phyloP scores from a whole-genome alignment of 1,140 invertebrate genomes.

The Micrasema minimum region DNA sequence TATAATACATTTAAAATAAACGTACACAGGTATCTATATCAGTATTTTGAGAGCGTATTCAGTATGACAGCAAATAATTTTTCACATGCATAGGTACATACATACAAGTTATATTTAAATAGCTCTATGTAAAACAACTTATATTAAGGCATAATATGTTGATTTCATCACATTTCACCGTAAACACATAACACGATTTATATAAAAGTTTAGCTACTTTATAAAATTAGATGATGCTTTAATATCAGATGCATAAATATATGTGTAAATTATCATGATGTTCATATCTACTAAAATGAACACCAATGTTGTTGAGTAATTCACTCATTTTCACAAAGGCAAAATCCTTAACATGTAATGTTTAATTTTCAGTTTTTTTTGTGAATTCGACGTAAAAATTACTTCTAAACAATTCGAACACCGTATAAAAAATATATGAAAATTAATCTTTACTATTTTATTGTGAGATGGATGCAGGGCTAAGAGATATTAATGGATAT shows the following conservation, averaged over 20 bases:
- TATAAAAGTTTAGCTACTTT: too few relatives aligned
- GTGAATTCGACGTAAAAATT: constrained; percentile 42
- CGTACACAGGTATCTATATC: too few relatives aligned
- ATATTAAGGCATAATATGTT: constrained; percentile 41
- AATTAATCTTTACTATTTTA: constrained; percentile 46
- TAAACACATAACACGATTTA: constrained; percentile 17
- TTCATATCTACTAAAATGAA: constrained; percentile 29
- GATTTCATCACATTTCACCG: constrained; percentile 40
- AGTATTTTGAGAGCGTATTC: too few relatives aligned
- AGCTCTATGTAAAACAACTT: background rate
- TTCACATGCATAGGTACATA: too few relatives aligned
- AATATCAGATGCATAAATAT: too few relatives aligned
- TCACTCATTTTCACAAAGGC: constrained; percentile 30
- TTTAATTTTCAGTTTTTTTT: constrained; percentile 10
- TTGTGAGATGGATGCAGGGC: constrained; percentile 48
- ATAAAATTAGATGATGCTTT: too few relatives aligned
- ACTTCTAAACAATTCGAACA: constrained; percentile 48
- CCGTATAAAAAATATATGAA: constrained; percentile 51
- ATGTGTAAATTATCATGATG: constrained; percentile 3
- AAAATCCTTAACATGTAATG: too few relatives aligned
- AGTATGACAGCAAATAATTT: too few relatives aligned
- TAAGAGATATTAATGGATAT: too few relatives aligned
- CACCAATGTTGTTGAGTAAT: constrained; percentile 36
- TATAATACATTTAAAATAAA: too few relatives aligned
- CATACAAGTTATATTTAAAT: background rate